These are phyloP conservation scores for Hyposoter didymator DNA, from an alignment of 2,888 invertebrate genomes.

Conservation along the genomic window DNA sequence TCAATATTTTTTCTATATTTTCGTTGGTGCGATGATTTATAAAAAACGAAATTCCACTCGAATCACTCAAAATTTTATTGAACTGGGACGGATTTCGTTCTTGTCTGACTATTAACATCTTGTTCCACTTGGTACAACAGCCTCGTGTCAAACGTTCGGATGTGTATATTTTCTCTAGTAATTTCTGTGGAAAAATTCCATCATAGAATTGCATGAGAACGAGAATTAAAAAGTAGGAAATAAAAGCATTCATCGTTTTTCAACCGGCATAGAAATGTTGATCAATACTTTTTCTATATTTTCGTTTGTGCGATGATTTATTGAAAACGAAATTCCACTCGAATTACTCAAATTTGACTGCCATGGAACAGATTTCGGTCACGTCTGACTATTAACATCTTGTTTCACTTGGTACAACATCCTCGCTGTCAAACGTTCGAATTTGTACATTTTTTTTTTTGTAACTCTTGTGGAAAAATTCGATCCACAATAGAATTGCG, in stretches of 20 bases:
- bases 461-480: not conserved
- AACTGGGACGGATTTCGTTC: not conserved
- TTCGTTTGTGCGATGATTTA: too few species aligned
- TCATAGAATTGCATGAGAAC: not conserved
- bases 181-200: not conserved
- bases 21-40: too few species aligned
- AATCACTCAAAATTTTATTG: not conserved
- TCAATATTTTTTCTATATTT: too few species aligned
- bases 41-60: not conserved
- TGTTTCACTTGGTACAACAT: not conserved
- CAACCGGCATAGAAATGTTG: too few species aligned
- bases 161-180: not conserved
- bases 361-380: not conserved
- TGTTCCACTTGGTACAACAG: not conserved
- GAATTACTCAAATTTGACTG: not conserved
- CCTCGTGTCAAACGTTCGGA: not conserved
- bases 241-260: not conserved
- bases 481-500: not conserved
- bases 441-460: not conserved
- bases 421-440: not conserved
- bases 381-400: not conserved
- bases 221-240: conserved; percentile 12
- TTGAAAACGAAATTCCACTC: not conserved
- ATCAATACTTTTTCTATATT: too few species aligned
- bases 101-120: not conserved